Percentiles rank a stretch among this genome's conserved stretches.
Evolutionary conservation across 1,140 invertebrate genomes (phyloP).

Genomic region (Megalopta genalis): DNA sequence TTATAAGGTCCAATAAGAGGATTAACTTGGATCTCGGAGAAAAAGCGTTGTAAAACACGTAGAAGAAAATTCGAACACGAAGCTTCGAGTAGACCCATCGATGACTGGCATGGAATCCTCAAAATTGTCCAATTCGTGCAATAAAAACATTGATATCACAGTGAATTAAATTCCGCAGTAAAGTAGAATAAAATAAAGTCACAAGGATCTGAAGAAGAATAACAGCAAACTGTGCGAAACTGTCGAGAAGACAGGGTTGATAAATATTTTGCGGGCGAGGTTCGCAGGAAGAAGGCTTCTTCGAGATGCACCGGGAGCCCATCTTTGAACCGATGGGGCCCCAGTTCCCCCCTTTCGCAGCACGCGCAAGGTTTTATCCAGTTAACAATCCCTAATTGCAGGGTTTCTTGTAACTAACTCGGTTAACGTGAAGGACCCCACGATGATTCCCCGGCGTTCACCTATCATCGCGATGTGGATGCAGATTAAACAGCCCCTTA

Average conservation of each 20-base stretch:
- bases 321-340: slow-evolving; percentile 2
- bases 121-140: too few relatives aligned
- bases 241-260: too few relatives aligned
- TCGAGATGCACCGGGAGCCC: neutral
- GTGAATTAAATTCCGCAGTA: too few relatives aligned
- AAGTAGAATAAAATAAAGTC: too few relatives aligned
- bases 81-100: too few relatives aligned
- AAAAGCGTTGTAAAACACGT: too few relatives aligned
- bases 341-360: slow-evolving; percentile 41
- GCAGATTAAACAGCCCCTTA: slow-evolving; percentile 64
- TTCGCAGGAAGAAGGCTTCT: neutral
- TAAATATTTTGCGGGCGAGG: neutral
- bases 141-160: too few relatives aligned
- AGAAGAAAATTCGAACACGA: too few relatives aligned
- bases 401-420: slow-evolving; percentile 67
- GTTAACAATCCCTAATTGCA: slow-evolving; percentile 70
- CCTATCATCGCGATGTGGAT: slow-evolving; percentile 68
- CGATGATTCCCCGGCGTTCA: slow-evolving; percentile 42
- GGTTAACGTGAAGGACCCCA: slow-evolving; percentile 64
- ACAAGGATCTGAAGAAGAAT: too few relatives aligned
- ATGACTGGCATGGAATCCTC: too few relatives aligned
- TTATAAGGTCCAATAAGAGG: too few relatives aligned
- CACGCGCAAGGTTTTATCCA: slow-evolving; percentile 65
- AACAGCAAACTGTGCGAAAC: neutral
- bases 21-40: too few relatives aligned